Conservation (phyloP, 2,888 invertebrate genomes). For the Schizotus pectinicornis region DNA sequence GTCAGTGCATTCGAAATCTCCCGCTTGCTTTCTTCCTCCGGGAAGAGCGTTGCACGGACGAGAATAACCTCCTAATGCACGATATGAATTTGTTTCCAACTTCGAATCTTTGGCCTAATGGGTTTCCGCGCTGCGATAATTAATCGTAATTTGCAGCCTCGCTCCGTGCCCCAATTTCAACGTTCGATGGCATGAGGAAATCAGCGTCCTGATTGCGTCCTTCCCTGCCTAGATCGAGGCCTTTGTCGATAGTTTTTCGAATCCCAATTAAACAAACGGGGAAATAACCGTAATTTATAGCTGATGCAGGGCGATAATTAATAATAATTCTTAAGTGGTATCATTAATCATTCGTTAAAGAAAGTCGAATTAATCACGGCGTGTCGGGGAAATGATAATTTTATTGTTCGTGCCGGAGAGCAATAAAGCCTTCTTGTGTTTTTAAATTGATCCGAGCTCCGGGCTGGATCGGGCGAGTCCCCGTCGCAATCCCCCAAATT, state of each 20-base stretch:
- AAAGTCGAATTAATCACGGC: conserved; percentile 34
- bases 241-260: neutral
- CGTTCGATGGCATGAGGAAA: neutral
- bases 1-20: too few relatives aligned
- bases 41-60: too few relatives aligned
- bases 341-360: conserved; percentile 31
- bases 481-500: neutral
- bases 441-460: conserved; percentile 4
- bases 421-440: conserved; percentile 5
- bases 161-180: too few relatives aligned
- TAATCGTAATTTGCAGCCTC: too few relatives aligned
- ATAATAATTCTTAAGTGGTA: conserved; percentile 31
- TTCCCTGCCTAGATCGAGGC: neutral
- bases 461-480: neutral
- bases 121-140: too few relatives aligned
- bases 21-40: too few relatives aligned
- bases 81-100: too few relatives aligned
- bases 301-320: conserved; percentile 27
- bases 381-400: conserved; percentile 33
- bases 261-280: conserved; percentile 22
- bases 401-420: conserved; percentile 25
- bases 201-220: neutral
- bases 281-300: conserved; percentile 27
- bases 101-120: too few relatives aligned
- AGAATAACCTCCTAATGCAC: too few relatives aligned